A percentile compares a stretch with the other conserved stretches of the same genome.
Conservation (phyloP, 2,797 vertebrate species). For the Vireo griseus region DNA sequence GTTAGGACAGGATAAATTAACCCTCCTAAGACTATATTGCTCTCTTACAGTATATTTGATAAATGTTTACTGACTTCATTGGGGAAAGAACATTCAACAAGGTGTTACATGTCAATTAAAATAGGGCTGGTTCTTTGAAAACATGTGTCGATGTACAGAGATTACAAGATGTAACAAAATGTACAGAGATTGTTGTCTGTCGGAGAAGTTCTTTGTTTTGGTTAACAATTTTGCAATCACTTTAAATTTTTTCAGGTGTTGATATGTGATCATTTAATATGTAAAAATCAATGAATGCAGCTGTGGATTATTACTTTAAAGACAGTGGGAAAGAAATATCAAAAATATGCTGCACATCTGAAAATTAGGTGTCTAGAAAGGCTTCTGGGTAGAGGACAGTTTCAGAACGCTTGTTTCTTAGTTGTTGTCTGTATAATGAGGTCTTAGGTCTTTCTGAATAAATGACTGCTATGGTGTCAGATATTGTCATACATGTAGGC, state of each 20-base stretch:
- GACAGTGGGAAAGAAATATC: neutral
- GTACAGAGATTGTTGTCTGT: neutral
- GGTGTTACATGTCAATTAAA: neutral
- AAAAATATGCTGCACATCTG: neutral
- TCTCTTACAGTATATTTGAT: neutral
- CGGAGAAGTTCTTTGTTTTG: neutral
- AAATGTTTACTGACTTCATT: constrained; percentile 9
- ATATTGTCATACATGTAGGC: neutral
- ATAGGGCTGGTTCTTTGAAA: neutral
- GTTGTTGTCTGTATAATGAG: neutral
- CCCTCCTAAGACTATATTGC: constrained; percentile 33
- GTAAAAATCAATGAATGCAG: neutral
- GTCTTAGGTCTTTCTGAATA: neutral
- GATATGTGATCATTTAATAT: neutral
- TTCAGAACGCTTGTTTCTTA: neutral
- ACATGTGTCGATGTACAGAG: neutral
- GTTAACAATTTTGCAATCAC: neutral
- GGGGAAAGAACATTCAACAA: neutral
- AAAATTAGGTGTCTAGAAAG: neutral
- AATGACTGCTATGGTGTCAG: neutral
- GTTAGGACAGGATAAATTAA: constrained; percentile 67
- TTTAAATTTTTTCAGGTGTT: neutral
- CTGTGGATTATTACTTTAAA: neutral
- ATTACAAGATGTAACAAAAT: neutral
- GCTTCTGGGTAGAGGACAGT: neutral